Evolutionary conservation across 2,888 invertebrate species (phyloP), one percentile per base, ranked within the genome.

Genomic region (Lasioglossum vierecki): DNA sequence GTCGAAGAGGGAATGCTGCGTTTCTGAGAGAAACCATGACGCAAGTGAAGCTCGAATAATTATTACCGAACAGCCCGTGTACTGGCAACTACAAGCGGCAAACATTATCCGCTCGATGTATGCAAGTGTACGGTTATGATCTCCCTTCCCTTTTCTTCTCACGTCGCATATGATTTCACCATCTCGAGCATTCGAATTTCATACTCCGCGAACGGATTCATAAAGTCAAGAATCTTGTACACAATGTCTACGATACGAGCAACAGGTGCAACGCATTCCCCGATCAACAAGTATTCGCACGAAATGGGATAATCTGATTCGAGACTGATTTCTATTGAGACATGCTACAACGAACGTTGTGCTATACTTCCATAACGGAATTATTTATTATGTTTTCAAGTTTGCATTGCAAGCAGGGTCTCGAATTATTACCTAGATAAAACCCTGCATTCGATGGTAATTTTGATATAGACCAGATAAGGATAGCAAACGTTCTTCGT

Each of bases 201-300:
- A 60, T 60, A 60, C 13, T 60, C 26, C 5, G 26, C 68, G 22
- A 39, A 68, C 68, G 39, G 22, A 68, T 22, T 39, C 68, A 68
- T 68, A 39, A 39, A 68, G 39, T 22, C 68, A 39, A 68, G 68
- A 68, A 68, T 68, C 35, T 68, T 22, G 68, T 68, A n/a, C 68
- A 53, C 22, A 15, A 44, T 11, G 18, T 22, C 22, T 39, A 39
- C 39, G 39, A 22, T 22, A 22, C 68, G 9, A 39, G 39, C 68
- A 68, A 68, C 68, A 68, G 68, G 68, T 68, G 39, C 68, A 68
- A 68, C 35, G 18, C 68, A 68, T 68, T 68, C 68, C 35, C 39
- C 68, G 39, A 18, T 35, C 68, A 39, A 68, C 68, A 39, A 68
- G 39, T 35, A 68, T 68, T 68, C 68, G 35, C 68, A 60, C 26